These are phyloP conservation scores for Piprites chloris DNA, from an alignment of 2,113 vertebrate species.

Conservation along the genomic window DNA sequence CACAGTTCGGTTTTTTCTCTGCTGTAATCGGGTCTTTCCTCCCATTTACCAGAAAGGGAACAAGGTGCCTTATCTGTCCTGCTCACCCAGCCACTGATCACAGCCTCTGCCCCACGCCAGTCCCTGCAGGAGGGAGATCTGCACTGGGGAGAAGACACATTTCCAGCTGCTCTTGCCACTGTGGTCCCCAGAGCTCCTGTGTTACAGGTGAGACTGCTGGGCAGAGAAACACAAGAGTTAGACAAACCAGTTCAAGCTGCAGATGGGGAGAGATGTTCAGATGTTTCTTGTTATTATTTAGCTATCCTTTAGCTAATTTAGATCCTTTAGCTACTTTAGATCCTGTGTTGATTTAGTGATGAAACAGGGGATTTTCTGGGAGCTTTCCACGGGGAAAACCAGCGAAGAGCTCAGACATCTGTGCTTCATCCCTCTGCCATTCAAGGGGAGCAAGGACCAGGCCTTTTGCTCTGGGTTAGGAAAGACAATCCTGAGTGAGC, in stretches of 20 bases:
- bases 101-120: background rate
- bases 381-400: background rate
- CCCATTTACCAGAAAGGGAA: background rate
- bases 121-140: background rate
- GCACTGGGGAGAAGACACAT: fast-evolving
- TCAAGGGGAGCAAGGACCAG: background rate
- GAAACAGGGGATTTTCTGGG: background rate
- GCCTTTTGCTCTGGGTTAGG: background rate
- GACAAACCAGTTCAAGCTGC: background rate
- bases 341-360: background rate
- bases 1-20: background rate
- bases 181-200: background rate
- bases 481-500: background rate
- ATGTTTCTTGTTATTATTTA: background rate
- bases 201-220: slow-evolving; percentile 23
- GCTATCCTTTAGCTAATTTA: background rate
- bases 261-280: background rate
- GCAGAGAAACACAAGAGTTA: background rate
- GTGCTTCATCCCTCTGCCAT: background rate
- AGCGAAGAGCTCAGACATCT: background rate
- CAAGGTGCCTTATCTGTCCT: background rate
- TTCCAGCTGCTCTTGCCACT: background rate
- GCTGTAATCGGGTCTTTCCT: background rate
- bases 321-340: background rate
- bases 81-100: background rate